Base-by-base conservation (phyloP, 2,113 vertebrate genomes). In the Struthidea cinerea region DNA sequence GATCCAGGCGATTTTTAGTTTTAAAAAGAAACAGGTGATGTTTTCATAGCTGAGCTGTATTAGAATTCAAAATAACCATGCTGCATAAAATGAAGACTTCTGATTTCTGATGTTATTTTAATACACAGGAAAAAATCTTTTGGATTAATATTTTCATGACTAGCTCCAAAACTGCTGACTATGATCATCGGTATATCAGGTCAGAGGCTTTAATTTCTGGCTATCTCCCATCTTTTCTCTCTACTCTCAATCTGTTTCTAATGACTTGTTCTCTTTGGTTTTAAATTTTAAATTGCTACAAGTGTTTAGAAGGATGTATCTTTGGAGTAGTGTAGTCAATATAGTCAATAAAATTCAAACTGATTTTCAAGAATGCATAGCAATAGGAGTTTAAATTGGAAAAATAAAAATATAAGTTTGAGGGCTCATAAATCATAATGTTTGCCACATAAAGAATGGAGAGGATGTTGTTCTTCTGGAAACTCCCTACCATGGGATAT, bases 41-140 rank as follows among this genome's bases (percentile, higher is more conserved):
- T 96, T 96, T 96, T 96, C 84, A 59, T 96, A 97, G 84, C 95
- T 96, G 91, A 87, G 21, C 19, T 80, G 35, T 74, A 57, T 86
- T 93, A 92, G 56, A 92, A 93, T 94, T 74, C 79, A 96, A 96
- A 97, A 94, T 88, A 95, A 77, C 21, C 50, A 56, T 32, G 28
- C 13, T 75, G 33, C 28, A 59, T 67, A 76, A 82, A 94, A 88
- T 88, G 46, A 90, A 95, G 52, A 49, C 33, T 86, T 91, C 71
- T 86, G 82, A 91, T 94, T 96, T 90, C 60, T 86, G 60, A 47
- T 89, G 68, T 70, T 93, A 95, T 86, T 49, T 92, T 86, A 93
- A 95, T 91, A 88, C 13, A 82, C 1, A 56, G 17, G 21, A 41
- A 55, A 95, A 89, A 90, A 56, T 57, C 21, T 78, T 84, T 78